Percentiles rank a stretch among this genome's conserved stretches.
Conservation (phyloP, 2,113 vertebrate species). For the Physeter macrocephalus region DNA sequence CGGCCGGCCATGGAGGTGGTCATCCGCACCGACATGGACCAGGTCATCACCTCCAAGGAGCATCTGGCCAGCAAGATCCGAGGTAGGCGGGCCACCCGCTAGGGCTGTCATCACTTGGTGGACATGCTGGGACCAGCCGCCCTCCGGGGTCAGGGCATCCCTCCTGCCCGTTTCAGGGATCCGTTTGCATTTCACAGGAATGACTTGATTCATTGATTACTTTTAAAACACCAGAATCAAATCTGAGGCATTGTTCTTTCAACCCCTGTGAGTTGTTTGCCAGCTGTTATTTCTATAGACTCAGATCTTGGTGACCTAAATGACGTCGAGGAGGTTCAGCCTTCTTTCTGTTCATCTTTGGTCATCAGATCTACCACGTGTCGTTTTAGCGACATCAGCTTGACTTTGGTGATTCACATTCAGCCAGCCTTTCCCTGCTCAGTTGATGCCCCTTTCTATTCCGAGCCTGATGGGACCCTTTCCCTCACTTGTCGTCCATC, state of each 20-base stretch:
- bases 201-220: not conserved
- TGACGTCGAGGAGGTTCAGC: not conserved
- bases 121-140: rapidly evolving
- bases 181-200: not conserved
- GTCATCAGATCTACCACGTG: not conserved
- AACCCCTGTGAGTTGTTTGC: not conserved
- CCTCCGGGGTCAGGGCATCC: rapidly evolving
- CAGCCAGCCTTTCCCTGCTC: not conserved
- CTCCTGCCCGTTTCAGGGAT: no score
- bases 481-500: rapidly evolving
- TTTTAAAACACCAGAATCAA: not conserved
- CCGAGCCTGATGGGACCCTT: not conserved
- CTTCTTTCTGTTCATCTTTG: not conserved
- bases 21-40: constrained; percentile 96
- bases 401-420: not conserved
- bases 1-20: constrained; percentile 85
- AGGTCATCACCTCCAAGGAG: constrained; percentile 97
- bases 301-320: not conserved
- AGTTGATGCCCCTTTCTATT: not conserved
- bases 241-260: not conserved
- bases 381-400: not conserved
- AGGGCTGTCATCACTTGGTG: rapidly evolving
- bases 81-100: constrained; percentile 74
- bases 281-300: not conserved
- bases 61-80: constrained; percentile 93